These are phyloP conservation scores for Eriosoma lanigerum DNA, from an alignment of 1,140 invertebrate genomes.

Conservation along the genomic window DNA sequence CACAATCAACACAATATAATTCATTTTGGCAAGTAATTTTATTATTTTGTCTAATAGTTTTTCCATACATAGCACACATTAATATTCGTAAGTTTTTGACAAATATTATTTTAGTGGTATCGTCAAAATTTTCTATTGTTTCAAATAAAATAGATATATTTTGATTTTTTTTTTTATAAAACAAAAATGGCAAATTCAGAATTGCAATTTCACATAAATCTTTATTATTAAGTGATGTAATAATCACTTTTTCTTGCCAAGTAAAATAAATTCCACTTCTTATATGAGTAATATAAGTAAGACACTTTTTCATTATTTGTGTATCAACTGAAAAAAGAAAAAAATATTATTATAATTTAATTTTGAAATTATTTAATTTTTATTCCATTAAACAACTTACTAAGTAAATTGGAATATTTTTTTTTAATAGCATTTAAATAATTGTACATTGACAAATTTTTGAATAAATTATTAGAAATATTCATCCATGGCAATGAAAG, in stretches of 20 bases:
- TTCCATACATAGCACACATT: conserved; percentile 43
- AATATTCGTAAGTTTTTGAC: conserved; percentile 22
- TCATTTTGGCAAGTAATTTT: conserved; percentile 4
- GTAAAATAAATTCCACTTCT: not conserved
- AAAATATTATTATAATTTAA: not conserved
- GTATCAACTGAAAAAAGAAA: conserved; percentile 30
- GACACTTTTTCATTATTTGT: conserved; percentile 17
- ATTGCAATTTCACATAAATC: conserved; percentile 28
- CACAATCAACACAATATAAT: conserved; percentile 44
- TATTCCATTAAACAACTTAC: not conserved
- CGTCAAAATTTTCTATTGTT: conserved; percentile 38
- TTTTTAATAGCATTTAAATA: conserved; percentile 15
- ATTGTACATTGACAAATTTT: conserved; percentile 3
- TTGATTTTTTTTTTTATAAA: conserved; percentile 32
- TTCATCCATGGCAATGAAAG: conserved; percentile 23
- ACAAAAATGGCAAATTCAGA: conserved; percentile 31
- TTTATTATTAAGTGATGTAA: conserved; percentile 2
- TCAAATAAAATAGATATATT: conserved; percentile 35
- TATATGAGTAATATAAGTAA: conserved; percentile 20
- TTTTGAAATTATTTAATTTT: not conserved
- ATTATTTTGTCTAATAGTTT: conserved; percentile 13
- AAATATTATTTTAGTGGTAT: conserved; percentile 11
- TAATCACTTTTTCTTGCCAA: conserved; percentile 20
- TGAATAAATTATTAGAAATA: conserved; percentile 5
- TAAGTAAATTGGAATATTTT: conserved; percentile 14